Evolutionary conservation across 2,888 invertebrate genomes (phyloP).

Genomic region (Oasisia sp.): DNA sequence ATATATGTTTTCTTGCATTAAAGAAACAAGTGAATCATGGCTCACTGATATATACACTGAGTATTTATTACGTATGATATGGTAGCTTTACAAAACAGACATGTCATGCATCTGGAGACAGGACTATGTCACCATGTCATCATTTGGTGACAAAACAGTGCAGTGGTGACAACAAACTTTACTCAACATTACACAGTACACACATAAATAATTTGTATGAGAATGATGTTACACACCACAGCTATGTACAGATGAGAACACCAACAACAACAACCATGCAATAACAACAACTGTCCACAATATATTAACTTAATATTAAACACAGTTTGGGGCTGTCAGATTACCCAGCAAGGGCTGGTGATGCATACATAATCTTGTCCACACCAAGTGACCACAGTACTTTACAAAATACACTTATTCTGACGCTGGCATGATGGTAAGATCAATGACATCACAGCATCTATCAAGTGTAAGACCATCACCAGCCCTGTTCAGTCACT

Average conservation of each 20-base stretch:
- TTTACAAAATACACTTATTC: background rate
- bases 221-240: background rate
- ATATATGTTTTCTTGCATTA: background rate
- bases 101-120: background rate
- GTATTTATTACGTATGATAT: background rate
- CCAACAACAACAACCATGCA: background rate
- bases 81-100: background rate
- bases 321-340: background rate
- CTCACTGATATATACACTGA: slow-evolving; percentile 1
- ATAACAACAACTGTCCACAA: background rate
- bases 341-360: background rate
- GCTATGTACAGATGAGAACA: background rate
- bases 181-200: background rate
- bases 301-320: background rate
- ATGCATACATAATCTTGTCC: background rate
- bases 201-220: background rate
- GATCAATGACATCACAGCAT: too few species aligned
- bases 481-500: too few species aligned
- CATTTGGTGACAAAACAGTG: background rate
- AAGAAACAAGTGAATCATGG: background rate
- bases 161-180: background rate
- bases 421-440: background rate
- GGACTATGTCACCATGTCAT: background rate
- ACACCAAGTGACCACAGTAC: background rate
- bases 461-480: too few species aligned